Evolutionary conservation across 2,113 vertebrate genomes (phyloP).

Genomic region (Rhea pennata): DNA sequence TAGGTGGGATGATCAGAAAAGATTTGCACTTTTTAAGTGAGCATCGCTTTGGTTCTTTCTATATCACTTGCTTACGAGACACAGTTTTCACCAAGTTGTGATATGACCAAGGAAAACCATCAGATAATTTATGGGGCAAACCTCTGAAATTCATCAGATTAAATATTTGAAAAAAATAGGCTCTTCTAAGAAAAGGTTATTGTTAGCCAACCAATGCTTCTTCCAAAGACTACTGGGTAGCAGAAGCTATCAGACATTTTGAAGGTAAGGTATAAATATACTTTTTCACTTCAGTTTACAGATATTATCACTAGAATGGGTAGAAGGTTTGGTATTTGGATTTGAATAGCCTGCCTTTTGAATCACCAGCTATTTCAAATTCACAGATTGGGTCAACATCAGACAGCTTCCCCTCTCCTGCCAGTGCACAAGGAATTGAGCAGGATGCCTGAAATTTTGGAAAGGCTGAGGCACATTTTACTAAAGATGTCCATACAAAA

Average conservation of each 20-base stretch:
- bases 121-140: background rate
- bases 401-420: background rate
- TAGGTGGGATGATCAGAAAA: background rate
- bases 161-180: slow-evolving; percentile 3
- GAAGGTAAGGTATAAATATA: background rate
- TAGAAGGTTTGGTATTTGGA: background rate
- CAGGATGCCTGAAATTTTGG: background rate
- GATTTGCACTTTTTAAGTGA: background rate
- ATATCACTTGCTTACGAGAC: background rate
- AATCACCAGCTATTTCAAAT: background rate
- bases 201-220: background rate
- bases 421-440: background rate
- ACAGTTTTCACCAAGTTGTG: background rate
- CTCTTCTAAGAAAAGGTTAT: background rate
- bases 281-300: background rate
- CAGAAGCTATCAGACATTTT: background rate
- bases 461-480: background rate
- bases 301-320: background rate
- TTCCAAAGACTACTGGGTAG: background rate
- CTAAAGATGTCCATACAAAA: background rate
- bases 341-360: background rate
- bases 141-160: slow-evolving; percentile 10
- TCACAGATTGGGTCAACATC: background rate
- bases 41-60: background rate
- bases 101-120: background rate